Base-by-base conservation (phyloP, 1,140 invertebrate genomes). In the Goniozus legneri region DNA sequence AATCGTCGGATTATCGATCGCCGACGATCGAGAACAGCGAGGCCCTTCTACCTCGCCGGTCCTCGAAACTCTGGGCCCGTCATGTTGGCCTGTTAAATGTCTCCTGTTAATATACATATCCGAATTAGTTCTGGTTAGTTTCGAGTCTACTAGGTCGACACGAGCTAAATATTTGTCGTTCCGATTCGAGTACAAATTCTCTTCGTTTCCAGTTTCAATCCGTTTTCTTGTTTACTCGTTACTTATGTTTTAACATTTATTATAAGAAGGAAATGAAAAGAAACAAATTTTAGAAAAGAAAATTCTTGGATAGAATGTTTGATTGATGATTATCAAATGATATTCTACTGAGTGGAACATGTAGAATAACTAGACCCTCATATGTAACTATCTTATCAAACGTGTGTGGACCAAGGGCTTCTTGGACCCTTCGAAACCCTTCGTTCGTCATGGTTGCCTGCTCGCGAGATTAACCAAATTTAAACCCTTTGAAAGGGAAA, bases 1-100 rank as follows among this genome's bases (percentile, higher is more conserved):
- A 65, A 65, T 67, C 53, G 44, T 43, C 58, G 22, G 32, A 54
- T 52, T 63, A 67, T 67, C 64, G 64, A 67, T 67, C 62, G 56
- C 54, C 54, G 44, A 47, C 52, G 46, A 65, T 60, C 56, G 44
- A 54, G 34, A 55, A 48, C 50, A 34, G 46, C 43, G 22, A 22
- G 22, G 16, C 35, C 7, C 15, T 24, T 37, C n/a, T 13, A 44
- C 18, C 13, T 36, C 10, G 30, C 30, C 10, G 13, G 30, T 31
- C 10, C 12, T 22, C 27, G 15, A 36, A 58, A 38, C 39, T 47
- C 63, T 44, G 47, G 32, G 20, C 14, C n/a, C 8, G 12, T 30
- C 39, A 58, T 62, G 44, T 37, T 46, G 43, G 43, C 62, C 62
- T 64, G 62, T 16, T 64, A 37, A 32, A n/a, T 52, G 52, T 58